Evolutionary conservation across 2,113 vertebrate species (phyloP).

Genomic region (Fukomys damarensis): DNA sequence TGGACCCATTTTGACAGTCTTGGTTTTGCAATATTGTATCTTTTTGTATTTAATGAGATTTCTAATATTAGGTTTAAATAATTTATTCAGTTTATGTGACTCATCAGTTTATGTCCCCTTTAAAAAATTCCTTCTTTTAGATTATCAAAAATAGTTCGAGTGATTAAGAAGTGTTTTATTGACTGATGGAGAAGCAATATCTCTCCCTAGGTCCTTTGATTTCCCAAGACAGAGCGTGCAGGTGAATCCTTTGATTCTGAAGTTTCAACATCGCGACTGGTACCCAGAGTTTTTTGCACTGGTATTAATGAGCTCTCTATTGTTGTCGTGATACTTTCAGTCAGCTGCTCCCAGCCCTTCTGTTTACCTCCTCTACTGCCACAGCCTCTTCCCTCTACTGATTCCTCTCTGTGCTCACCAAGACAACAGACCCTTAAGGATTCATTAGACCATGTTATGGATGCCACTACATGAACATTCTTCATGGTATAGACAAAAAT

Average conservation of each 20-base stretch:
- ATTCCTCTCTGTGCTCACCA: not conserved
- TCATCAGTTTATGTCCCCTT: not conserved
- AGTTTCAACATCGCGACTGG: not conserved
- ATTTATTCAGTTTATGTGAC: not conserved
- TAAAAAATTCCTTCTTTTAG: not conserved
- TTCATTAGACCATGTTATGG: not conserved
- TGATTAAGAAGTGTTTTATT: not conserved
- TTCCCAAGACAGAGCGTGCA: too few species aligned
- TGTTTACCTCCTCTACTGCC: not conserved
- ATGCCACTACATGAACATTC: not conserved
- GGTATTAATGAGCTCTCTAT: too few species aligned
- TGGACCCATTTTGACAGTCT: not conserved
- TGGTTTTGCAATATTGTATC: not conserved
- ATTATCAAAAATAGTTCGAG: not conserved
- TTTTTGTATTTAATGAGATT: not conserved
- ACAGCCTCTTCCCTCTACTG: not conserved
- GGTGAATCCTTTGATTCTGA: too few species aligned
- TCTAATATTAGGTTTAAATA: not conserved
- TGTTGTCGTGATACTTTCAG: too few species aligned
- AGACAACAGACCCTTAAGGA: not conserved
- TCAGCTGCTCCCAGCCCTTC: not conserved
- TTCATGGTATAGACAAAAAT: not conserved
- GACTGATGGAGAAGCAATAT: not conserved
- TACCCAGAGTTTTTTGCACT: too few species aligned
- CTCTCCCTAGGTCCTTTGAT: not conserved